These are phyloP conservation scores for Limnephilus auricula DNA, from an alignment of 2,888 invertebrate species.

Conservation along the genomic window DNA sequence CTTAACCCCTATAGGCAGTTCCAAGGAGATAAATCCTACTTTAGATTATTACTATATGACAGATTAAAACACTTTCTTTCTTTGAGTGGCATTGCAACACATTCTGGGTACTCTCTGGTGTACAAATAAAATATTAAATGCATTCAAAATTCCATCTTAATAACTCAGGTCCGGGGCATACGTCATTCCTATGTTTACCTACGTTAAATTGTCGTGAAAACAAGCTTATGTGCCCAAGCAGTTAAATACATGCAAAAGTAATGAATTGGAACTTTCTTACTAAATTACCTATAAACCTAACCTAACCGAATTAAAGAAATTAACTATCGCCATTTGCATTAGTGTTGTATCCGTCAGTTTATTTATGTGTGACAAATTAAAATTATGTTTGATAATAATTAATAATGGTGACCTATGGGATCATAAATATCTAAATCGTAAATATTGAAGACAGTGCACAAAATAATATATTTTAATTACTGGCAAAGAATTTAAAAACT, in stretches of 20 bases:
- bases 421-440: not conserved
- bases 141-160: too few species aligned
- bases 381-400: not conserved
- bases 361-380: not conserved
- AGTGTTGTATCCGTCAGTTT: not conserved
- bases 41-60: too few species aligned
- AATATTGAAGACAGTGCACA: not conserved
- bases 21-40: too few species aligned
- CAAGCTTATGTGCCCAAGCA: too few species aligned
- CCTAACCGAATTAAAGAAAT: not conserved
- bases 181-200: too few species aligned
- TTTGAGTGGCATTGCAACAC: too few species aligned
- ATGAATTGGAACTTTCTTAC: not conserved
- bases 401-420: not conserved
- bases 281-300: too few species aligned
- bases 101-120: not conserved
- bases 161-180: too few species aligned
- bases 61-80: too few species aligned
- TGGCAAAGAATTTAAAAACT: too few species aligned
- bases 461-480: not conserved
- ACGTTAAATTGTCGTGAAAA: too few species aligned
- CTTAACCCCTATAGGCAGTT: too few species aligned
- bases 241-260: not conserved
- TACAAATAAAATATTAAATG: not conserved
- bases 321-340: not conserved